Percentiles rank a stretch among this genome's conserved stretches.
Conservation (phyloP, 2,888 invertebrate species). For the Dinocampus coccinellae region DNA sequence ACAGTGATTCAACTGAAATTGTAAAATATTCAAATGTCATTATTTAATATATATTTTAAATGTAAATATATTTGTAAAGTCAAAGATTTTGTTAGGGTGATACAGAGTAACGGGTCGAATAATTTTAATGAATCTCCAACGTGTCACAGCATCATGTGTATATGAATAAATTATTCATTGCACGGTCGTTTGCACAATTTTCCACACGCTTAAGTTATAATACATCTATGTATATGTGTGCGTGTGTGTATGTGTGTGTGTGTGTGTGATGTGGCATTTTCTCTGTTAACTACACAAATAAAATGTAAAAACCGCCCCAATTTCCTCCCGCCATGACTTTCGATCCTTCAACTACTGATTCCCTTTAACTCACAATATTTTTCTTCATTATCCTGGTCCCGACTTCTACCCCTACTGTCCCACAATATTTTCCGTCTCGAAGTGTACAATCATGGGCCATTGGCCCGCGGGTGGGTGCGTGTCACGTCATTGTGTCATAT, state of each 20-base stretch:
- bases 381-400: background rate
- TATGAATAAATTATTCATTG: slow-evolving; percentile 26
- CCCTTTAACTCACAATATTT: background rate
- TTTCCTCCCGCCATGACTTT: background rate
- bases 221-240: slow-evolving; percentile 38
- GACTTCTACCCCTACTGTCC: background rate
- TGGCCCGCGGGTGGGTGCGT: slow-evolving; percentile 9
- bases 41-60: no score
- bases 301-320: background rate
- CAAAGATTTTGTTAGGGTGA: background rate
- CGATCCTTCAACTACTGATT: background rate
- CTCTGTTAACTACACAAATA: background rate
- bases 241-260: slow-evolving; percentile 17
- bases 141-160: slow-evolving; percentile 20
- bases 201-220: slow-evolving; percentile 63
- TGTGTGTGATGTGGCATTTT: background rate
- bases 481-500: slow-evolving; percentile 12
- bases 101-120: background rate
- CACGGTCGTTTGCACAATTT: slow-evolving; percentile 64
- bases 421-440: background rate
- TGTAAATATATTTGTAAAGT: no score
- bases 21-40: no score
- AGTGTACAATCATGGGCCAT: slow-evolving; percentile 4
- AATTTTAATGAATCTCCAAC: slow-evolving; percentile 20
- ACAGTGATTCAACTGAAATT: background rate